phyloP scores from a whole-genome alignment of 1,140 invertebrate species.

The Heliconius melpomene region DNA sequence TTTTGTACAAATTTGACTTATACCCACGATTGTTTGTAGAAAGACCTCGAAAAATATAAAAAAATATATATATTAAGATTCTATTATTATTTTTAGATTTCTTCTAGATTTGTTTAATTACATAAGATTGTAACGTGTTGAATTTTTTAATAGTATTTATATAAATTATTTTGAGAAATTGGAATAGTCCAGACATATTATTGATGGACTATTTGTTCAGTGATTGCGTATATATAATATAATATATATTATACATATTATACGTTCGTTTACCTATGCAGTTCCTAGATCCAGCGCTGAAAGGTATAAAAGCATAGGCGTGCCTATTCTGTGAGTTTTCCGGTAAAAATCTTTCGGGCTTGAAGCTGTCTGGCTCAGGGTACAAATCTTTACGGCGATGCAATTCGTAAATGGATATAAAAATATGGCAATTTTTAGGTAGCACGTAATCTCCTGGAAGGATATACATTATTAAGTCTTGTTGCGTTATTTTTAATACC shows the following conservation, averaged over 20 bases:
- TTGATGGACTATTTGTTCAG: too few relatives aligned
- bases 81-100: too few relatives aligned
- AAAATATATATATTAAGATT: too few relatives aligned
- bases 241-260: background rate
- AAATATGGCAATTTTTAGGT: slow-evolving; percentile 49
- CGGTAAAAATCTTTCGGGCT: slow-evolving; percentile 9
- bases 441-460: slow-evolving; percentile 27
- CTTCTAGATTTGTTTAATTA: too few relatives aligned
- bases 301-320: slow-evolving; percentile 1
- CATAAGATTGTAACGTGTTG: too few relatives aligned
- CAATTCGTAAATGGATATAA: slow-evolving; percentile 19
- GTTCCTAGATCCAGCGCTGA: background rate
- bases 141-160: too few relatives aligned
- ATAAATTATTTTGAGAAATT: too few relatives aligned
- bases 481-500: too few relatives aligned
- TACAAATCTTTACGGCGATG: slow-evolving; percentile 30
- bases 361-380: slow-evolving; percentile 35
- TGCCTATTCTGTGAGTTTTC: background rate
- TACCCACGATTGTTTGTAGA: background rate
- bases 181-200: too few relatives aligned
- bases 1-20: slow-evolving; percentile 4
- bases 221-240: too few relatives aligned
- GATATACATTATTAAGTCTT: background rate
- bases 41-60: too few relatives aligned
- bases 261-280: background rate